phyloP scores from a whole-genome alignment of 2,113 vertebrate genomes.

The Zapornia atra region DNA sequence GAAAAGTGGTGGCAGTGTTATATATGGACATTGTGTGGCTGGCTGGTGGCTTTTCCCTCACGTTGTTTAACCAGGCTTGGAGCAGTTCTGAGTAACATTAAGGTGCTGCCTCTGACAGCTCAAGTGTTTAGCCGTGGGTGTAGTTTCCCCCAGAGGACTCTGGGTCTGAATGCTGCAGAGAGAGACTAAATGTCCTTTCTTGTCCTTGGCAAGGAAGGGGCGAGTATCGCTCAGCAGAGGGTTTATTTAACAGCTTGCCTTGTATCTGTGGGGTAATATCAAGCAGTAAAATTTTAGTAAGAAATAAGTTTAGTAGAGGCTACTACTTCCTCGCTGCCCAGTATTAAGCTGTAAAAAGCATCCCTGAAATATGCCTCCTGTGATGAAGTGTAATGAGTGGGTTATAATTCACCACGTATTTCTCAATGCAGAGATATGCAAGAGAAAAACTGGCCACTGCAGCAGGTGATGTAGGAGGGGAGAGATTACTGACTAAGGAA shows the following conservation, averaged over 20 bases:
- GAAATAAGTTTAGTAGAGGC: not conserved
- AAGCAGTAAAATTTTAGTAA: not conserved
- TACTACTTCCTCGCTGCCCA: not conserved
- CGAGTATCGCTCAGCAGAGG: not conserved
- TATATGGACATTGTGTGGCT: not conserved
- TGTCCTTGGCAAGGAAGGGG: not conserved
- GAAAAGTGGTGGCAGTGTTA: not conserved
- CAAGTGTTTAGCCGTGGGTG: not conserved
- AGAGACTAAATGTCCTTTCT: not conserved
- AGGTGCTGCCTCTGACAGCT: not conserved
- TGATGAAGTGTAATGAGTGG: conserved; percentile 17
- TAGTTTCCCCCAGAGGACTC: not conserved
- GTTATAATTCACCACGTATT: conserved; percentile 43
- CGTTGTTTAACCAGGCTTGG: not conserved
- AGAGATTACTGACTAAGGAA: not conserved
- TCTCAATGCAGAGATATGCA: conserved; percentile 11
- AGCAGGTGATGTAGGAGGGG: not conserved
- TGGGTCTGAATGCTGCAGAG: not conserved
- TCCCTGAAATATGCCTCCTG: not conserved
- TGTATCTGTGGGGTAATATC: not conserved
- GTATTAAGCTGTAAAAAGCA: conserved; percentile 27
- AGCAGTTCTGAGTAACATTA: not conserved
- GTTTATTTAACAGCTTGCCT: conserved; percentile 23
- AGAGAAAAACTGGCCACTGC: not conserved
- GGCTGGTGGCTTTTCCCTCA: not conserved